Conservation (phyloP, 2,797 vertebrate species). For the Onychomys torridus region DNA sequence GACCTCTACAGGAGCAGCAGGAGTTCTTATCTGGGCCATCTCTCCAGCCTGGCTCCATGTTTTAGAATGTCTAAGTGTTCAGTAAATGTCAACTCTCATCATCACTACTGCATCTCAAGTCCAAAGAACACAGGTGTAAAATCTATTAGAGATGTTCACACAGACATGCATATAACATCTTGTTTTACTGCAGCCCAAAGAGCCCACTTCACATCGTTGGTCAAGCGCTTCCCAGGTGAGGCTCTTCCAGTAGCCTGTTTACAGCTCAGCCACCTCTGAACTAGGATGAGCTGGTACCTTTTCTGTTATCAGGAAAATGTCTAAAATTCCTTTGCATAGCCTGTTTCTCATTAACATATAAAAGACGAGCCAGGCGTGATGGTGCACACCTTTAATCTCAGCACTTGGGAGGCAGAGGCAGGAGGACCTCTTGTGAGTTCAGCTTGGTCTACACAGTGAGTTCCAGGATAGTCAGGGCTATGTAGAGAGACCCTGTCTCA, state of each 20-base stretch:
- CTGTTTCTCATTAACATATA: background rate
- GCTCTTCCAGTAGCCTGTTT: background rate
- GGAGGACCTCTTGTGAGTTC: background rate
- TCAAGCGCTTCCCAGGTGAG: background rate
- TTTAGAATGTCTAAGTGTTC: background rate
- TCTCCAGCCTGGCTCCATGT: background rate
- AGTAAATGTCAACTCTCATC: background rate
- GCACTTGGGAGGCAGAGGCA: background rate
- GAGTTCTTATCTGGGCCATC: background rate
- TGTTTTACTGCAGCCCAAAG: background rate
- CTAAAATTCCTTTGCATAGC: background rate
- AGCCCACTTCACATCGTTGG: too few species aligned
- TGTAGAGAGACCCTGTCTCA: background rate
- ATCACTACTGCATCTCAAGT: background rate
- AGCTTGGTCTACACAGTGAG: background rate
- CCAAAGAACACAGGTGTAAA: slow-evolving; percentile 4
- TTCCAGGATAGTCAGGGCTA: background rate
- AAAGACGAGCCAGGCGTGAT: background rate
- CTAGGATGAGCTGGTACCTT: background rate
- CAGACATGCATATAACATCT: background rate
- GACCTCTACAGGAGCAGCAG: too few species aligned
- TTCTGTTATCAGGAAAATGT: background rate
- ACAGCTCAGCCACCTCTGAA: background rate
- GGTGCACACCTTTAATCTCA: background rate
- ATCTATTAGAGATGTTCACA: background rate